phyloP scores from a whole-genome alignment of 2,113 vertebrate species.

The Holacanthus passer region DNA sequence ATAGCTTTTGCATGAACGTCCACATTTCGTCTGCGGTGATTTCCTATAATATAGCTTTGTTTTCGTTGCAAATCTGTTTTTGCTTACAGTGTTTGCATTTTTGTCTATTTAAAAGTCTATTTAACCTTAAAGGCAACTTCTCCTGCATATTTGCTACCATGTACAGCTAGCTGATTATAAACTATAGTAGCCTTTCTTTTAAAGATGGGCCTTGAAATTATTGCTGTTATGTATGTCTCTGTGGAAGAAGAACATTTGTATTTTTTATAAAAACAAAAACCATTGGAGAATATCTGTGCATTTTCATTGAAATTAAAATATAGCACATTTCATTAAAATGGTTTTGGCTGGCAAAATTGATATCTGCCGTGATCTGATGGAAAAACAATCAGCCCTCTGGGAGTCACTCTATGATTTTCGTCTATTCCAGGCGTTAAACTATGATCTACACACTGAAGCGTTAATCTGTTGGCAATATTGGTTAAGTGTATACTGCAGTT shows the following conservation, averaged over 20 bases:
- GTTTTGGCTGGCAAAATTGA: slow-evolving; percentile 25
- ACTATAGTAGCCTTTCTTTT: slow-evolving; percentile 75
- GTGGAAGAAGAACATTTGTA: slow-evolving; percentile 88
- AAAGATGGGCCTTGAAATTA: slow-evolving; percentile 81
- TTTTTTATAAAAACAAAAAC: slow-evolving; percentile 90
- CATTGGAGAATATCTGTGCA: slow-evolving; percentile 67
- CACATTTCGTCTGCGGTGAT: slow-evolving; percentile 69
- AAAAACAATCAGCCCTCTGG: neutral
- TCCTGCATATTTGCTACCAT: slow-evolving; percentile 64
- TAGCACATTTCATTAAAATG: slow-evolving; percentile 66
- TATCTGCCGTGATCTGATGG: neutral
- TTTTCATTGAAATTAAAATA: slow-evolving; percentile 67
- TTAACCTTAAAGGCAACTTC: slow-evolving; percentile 56
- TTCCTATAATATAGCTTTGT: slow-evolving; percentile 49
- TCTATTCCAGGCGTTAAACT: neutral
- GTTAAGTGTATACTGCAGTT: neutral
- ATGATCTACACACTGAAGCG: neutral
- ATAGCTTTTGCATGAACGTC: slow-evolving; percentile 82
- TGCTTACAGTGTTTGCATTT: slow-evolving; percentile 72
- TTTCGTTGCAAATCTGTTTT: slow-evolving; percentile 68
- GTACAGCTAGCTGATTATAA: slow-evolving; percentile 73
- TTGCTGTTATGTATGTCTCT: slow-evolving; percentile 87
- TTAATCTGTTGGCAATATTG: neutral
- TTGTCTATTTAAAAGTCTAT: slow-evolving; percentile 72
- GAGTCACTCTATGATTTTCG: neutral